Base-by-base conservation (phyloP, 64 coral and sea anemone genomes). In the Actinia equina region DNA sequence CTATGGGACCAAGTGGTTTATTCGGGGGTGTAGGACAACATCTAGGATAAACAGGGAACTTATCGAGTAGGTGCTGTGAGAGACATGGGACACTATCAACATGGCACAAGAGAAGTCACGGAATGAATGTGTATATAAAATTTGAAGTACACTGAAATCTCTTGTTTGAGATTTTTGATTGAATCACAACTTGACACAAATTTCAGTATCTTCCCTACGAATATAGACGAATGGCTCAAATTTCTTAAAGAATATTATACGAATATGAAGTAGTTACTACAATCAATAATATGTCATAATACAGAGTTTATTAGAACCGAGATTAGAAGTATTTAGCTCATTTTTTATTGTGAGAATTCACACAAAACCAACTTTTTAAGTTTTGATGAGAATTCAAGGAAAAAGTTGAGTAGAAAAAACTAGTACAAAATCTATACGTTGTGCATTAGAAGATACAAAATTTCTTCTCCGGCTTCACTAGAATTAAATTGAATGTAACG, bases 1-100 rank as follows among this genome's bases (percentile, higher is more conserved):
- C 59, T 6, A 87, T 91, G 88, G 93, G 93, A 87, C 61, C 88
- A 23, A 15, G 44, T 14, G 90, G 90, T 20, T 61, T 86, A 18
- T 86, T 37, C 8, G 92, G 92, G 49, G 85, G 90, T 52, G 85
- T 86, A 25, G 90, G 90, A 13, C 74, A 52, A 17, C 85, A 92
- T 52, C 37, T 86, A n/a, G 89, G 89, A 22, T 83, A 86, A 85
- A 91, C 27, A 20, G n/a, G 22, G 59, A 42, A 70, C 44, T 43
- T 11, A 65, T 37, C 26, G 84, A 14, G 8, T 19, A 13, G 69
- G 23, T 74, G 69, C 0, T 74, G 27, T 14, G 26, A 37, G 69
- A 74, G 69, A 74, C n/a, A 12, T 30, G 69, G 69, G 12, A 74
- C 69, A 37, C 1, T 30, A 74, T 30, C 69, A 30, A 37, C 25